phyloP scores from a whole-genome alignment of 2,888 invertebrate genomes.

The Hemistola chrysoprasaria region DNA sequence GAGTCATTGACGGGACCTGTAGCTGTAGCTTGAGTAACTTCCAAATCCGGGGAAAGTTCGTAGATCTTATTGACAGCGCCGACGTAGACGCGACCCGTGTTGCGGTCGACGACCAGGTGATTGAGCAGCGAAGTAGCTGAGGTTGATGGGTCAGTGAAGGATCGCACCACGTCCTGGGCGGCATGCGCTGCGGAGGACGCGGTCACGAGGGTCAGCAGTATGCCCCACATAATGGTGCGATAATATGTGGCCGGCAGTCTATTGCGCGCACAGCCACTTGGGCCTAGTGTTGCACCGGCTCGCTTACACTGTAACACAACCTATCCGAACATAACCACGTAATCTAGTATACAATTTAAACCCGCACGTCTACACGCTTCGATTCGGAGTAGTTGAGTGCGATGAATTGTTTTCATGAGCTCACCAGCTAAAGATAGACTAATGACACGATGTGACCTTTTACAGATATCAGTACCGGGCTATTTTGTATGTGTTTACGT shows the following conservation, averaged over 20 bases:
- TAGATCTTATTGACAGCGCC: slow-evolving; percentile 96
- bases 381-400: no score
- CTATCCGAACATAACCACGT: no score
- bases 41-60: slow-evolving; percentile 94
- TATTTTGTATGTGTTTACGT: no score
- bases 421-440: no score
- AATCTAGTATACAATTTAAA: no score
- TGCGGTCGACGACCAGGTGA: slow-evolving; percentile 94
- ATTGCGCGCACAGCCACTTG: slow-evolving; percentile 66
- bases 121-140: slow-evolving; percentile 89
- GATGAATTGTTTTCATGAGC: no score
- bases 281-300: neutral
- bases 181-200: slow-evolving; percentile 79
- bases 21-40: slow-evolving; percentile 88
- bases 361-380: no score
- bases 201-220: slow-evolving; percentile 81
- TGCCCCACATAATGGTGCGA: slow-evolving; percentile 79
- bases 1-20: slow-evolving; percentile 96
- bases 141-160: slow-evolving; percentile 84
- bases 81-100: slow-evolving; percentile 92
- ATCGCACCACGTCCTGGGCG: slow-evolving; percentile 86
- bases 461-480: no score
- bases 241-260: slow-evolving; percentile 75
- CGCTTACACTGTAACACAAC: no score
- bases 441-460: no score